Evolutionary conservation across 2,113 vertebrate species (phyloP), one percentile per base, ranked within the genome.

Genomic region (Murina feae): DNA sequence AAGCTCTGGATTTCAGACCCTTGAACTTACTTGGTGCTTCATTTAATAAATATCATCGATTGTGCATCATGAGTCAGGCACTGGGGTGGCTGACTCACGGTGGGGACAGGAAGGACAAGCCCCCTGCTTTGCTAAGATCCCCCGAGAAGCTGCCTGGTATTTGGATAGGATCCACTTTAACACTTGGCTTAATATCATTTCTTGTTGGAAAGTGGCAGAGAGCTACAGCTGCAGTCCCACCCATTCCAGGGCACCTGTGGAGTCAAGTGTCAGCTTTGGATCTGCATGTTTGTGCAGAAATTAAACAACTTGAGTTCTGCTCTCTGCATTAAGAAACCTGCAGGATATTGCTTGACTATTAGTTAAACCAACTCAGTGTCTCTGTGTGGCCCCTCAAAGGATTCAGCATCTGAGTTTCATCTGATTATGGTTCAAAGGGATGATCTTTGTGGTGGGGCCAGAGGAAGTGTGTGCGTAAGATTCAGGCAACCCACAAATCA

Each of bases 331-430:
- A 93, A 96, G 95, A 49, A 63, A 90, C 71, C 75, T 63, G 37
- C 58, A 79, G 21, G 12, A 95, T 37, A 90, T 51, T 37, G 94
- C 89, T 94, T 82, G 20, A 58, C 65, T 39, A 25, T 25, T 90
- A 97, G 97, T 95, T 96, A 97, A 97, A 95, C 84, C 83, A 23
- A 90, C 80, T 95, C 68, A 17, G 53, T 58, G 58, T 84, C 91
- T 91, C 71, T 16, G 3, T 82, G 60, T 17, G 28, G 35, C 79
- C 28, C 25, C 82, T 65, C 94, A 37, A 78, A 95, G 84, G 79
- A 53, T 86, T 83, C 90, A 51, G 96, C 47, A 81, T 88, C 90
- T 90, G 96, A 97, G 94, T 96, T 92, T 65, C 20, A 83, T 95
- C 91, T 95, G 93, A 83, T 92, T 91, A 87, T 97, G 96, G 93